These are phyloP conservation scores for Aphodius sticticus DNA, from an alignment of 2,888 invertebrate species.

Conservation along the genomic window DNA sequence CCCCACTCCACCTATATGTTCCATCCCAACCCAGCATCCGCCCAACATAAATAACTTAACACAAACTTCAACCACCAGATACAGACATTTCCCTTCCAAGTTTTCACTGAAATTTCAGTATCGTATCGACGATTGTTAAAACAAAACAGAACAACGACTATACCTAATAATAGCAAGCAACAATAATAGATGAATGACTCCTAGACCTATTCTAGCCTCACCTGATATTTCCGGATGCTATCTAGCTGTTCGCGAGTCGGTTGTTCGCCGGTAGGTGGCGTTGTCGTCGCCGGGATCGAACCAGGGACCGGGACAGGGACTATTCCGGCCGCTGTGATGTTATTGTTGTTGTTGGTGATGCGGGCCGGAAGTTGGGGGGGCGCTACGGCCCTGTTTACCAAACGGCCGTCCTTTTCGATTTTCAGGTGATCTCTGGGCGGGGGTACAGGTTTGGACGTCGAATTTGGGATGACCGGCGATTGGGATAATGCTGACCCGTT, in stretches of 20 bases:
- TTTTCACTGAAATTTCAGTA: neutral
- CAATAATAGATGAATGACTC: neutral
- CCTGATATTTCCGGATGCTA: slow-evolving; percentile 93
- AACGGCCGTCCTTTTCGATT: slow-evolving; percentile 68
- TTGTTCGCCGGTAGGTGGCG: slow-evolving; percentile 60
- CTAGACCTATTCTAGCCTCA: slow-evolving; percentile 57
- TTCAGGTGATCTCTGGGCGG: slow-evolving; percentile 72
- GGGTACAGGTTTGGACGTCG: slow-evolving; percentile 62
- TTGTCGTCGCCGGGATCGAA: slow-evolving; percentile 31
- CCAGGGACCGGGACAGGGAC: neutral
- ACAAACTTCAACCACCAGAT: neutral
- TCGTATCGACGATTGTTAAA: neutral
- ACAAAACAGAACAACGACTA: neutral
- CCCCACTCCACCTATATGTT: neutral
- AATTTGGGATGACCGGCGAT: slow-evolving; percentile 61
- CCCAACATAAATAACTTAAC: neutral
- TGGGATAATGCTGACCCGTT: slow-evolving; percentile 55
- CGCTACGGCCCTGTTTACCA: slow-evolving; percentile 71
- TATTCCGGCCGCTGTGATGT: slow-evolving; percentile 44
- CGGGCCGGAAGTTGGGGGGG: slow-evolving; percentile 72
- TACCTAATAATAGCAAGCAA: neutral
- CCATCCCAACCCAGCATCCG: neutral
- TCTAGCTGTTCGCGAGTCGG: slow-evolving; percentile 89
- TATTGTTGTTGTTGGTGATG: slow-evolving; percentile 63
- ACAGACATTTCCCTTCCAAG: neutral